phyloP scores from a whole-genome alignment of 2,113 vertebrate species.

The Alaudala cheleensis region DNA sequence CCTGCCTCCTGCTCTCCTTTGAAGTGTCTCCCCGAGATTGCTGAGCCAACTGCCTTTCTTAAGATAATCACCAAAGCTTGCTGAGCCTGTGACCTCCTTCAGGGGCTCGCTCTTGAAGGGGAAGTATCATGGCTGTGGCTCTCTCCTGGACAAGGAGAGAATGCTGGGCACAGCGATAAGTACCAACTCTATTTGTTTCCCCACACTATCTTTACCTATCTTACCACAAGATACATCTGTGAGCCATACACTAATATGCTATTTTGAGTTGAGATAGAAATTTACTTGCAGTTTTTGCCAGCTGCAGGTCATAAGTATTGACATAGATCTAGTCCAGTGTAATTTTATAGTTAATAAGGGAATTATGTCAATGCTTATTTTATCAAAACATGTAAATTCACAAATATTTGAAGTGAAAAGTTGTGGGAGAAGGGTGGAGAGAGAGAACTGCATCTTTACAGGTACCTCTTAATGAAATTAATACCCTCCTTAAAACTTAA shows the following conservation, averaged over 20 bases:
- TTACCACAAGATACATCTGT: not conserved
- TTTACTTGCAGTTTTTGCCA: not conserved
- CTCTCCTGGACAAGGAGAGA: too few species aligned
- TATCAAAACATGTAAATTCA: not conserved
- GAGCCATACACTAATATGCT: not conserved
- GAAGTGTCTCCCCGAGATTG: too few species aligned
- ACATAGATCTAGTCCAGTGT: not conserved
- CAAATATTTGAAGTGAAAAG: not conserved
- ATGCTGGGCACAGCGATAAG: too few species aligned
- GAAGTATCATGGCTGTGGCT: too few species aligned
- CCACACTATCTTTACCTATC: too few species aligned
- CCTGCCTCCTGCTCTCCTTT: too few species aligned
- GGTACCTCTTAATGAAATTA: not conserved
- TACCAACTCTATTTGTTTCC: too few species aligned
- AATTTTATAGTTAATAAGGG: not conserved
- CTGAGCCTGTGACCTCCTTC: too few species aligned
- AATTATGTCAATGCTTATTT: not conserved
- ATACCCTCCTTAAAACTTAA: not conserved
- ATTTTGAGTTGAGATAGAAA: not conserved
- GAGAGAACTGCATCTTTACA: not conserved
- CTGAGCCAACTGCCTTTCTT: too few species aligned
- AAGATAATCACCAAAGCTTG: too few species aligned
- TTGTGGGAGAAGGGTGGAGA: fast-evolving
- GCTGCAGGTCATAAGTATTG: not conserved
- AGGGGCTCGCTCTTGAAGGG: too few species aligned